phyloP scores from a whole-genome alignment of 2,888 invertebrate genomes.

The Coleophora flavipennella region DNA sequence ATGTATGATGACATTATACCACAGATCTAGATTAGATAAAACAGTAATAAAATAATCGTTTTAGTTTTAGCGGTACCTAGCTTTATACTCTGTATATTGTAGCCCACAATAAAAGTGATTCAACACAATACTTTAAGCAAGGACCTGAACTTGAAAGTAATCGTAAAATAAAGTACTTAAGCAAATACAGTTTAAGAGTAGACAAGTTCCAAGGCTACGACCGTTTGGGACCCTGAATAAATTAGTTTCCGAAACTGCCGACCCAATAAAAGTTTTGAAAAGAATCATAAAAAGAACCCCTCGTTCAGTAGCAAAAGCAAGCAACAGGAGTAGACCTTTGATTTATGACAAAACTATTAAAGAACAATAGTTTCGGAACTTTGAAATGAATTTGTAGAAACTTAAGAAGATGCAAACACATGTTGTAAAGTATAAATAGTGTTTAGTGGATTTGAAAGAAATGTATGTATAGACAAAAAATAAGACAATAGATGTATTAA shows the following conservation, averaged over 20 bases:
- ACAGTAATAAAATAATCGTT: too few relatives aligned
- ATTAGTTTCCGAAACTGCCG: slow-evolving; percentile 64
- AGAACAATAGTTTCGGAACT: slow-evolving; percentile 49
- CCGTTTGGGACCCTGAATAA: slow-evolving; percentile 59
- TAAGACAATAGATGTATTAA: slow-evolving; percentile 56
- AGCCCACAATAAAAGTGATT: neutral
- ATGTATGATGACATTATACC: too few relatives aligned
- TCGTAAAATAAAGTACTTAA: slow-evolving; percentile 42
- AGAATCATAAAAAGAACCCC: slow-evolving; percentile 67
- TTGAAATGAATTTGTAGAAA: slow-evolving; percentile 52
- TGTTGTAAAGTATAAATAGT: slow-evolving; percentile 28
- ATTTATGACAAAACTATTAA: slow-evolving; percentile 60
- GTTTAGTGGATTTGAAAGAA: neutral
- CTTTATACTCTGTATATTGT: too few relatives aligned
- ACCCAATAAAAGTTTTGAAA: slow-evolving; percentile 71
- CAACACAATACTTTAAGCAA: slow-evolving; percentile 23
- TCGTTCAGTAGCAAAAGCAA: slow-evolving; percentile 61
- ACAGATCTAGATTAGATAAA: too few relatives aligned
- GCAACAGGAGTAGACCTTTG: slow-evolving; percentile 60
- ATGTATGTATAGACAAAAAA: slow-evolving; percentile 15
- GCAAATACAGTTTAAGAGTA: slow-evolving; percentile 44
- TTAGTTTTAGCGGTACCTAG: too few relatives aligned
- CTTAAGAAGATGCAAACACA: slow-evolving; percentile 53
- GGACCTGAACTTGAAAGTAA: slow-evolving; percentile 27
- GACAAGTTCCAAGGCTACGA: slow-evolving; percentile 51